These are phyloP conservation scores for Brevimyrus niger DNA, from an alignment of 2,113 vertebrate species.

Conservation along the genomic window DNA sequence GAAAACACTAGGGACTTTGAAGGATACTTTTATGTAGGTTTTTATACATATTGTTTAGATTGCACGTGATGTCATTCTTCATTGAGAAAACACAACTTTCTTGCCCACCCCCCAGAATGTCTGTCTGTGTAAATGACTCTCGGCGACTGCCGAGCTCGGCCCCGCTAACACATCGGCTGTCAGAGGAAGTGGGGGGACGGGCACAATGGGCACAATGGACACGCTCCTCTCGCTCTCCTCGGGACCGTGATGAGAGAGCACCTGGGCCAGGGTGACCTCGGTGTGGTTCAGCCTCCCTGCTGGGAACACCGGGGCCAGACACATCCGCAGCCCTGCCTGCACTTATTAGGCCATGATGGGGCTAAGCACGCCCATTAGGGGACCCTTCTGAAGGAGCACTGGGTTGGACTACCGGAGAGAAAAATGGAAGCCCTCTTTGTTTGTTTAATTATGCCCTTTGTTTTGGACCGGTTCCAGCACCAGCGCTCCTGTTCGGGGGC, in stretches of 20 bases:
- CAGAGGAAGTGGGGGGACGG: not conserved
- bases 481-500: not conserved
- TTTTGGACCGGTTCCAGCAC: not conserved
- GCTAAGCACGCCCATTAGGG: conserved; percentile 70
- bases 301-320: conserved; percentile 54
- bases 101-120: not conserved
- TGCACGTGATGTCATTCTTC: not conserved
- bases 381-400: conserved; percentile 54
- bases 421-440: not conserved
- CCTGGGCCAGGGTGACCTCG: conserved; percentile 64
- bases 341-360: conserved; percentile 68
- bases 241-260: conserved; percentile 40
- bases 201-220: not conserved
- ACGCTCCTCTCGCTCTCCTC: conserved; percentile 8
- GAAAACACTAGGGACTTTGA: not conserved
- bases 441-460: conserved; percentile 3
- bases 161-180: not conserved
- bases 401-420: conserved; percentile 34
- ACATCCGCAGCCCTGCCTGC: conserved; percentile 60
- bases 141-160: not conserved
- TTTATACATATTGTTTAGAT: too few relatives aligned
- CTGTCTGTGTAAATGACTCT: not conserved
- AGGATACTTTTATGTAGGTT: not conserved
- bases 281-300: conserved; percentile 61
- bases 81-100: not conserved